Percentiles rank a stretch among this genome's conserved stretches.
phyloP scores from a whole-genome alignment of 2,113 vertebrate species.

The Poeciliopsis turrubarensis region DNA sequence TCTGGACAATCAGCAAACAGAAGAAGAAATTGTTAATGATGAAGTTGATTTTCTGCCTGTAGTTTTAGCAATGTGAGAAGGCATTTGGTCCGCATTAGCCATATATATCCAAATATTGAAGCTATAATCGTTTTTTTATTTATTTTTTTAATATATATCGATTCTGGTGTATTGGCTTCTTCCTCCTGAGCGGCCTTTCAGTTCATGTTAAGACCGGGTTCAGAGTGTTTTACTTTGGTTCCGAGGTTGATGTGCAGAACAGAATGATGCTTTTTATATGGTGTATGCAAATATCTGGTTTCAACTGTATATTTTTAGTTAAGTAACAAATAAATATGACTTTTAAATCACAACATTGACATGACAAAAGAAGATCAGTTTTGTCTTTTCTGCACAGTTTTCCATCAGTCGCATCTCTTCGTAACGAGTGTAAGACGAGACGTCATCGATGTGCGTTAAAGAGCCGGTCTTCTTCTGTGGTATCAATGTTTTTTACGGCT shows the following conservation, averaged over 20 bases:
- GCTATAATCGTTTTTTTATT: not conserved
- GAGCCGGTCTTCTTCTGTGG: slow-evolving; percentile 38
- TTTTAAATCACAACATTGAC: slow-evolving; percentile 19
- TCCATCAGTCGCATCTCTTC: slow-evolving; percentile 68
- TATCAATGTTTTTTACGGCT: slow-evolving; percentile 26
- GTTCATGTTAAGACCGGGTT: not conserved
- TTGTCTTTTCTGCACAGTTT: slow-evolving; percentile 25
- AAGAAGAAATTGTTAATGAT: no score
- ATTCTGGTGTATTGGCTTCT: not conserved
- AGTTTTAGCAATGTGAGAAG: no score
- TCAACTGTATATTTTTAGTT: no score
- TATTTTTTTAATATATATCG: not conserved
- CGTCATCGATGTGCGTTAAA: slow-evolving; percentile 69
- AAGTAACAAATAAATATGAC: not conserved
- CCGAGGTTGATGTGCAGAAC: no score
- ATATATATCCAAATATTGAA: no score
- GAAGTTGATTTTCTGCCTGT: no score
- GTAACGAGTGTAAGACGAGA: slow-evolving; percentile 63
- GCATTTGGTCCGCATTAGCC: no score
- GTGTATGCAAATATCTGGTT: not conserved
- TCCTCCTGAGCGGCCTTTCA: not conserved
- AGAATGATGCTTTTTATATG: not conserved
- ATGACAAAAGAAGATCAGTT: slow-evolving; percentile 21
- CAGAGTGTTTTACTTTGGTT: no score
- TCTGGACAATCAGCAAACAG: no score